phyloP scores from a whole-genome alignment of 2,797 vertebrate genomes.

The Heterohyrax brucei region DNA sequence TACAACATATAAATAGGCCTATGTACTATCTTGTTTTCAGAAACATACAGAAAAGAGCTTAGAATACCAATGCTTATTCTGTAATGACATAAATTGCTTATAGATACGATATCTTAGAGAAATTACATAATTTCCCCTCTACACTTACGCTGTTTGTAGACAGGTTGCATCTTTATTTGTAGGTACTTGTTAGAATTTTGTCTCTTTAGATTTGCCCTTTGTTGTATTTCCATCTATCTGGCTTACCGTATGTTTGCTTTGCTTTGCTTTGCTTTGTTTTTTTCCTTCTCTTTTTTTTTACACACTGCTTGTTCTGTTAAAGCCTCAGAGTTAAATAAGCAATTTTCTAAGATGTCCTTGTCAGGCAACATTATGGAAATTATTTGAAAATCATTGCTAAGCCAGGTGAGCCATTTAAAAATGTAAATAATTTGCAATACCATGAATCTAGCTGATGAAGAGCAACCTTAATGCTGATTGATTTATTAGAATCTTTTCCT shows the following conservation, averaged over 20 bases:
- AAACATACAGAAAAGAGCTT: neutral
- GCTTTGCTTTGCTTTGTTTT: neutral
- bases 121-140: neutral
- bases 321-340: slow-evolving; percentile 81
- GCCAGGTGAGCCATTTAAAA: slow-evolving; percentile 87
- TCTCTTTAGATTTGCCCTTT: neutral
- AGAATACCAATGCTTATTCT: neutral
- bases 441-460: slow-evolving; percentile 86
- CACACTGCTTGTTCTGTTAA: slow-evolving; percentile 74
- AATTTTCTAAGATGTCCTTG: slow-evolving; percentile 83
- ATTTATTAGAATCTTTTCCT: slow-evolving; percentile 87
- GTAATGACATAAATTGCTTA: slow-evolving; percentile 18
- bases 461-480: slow-evolving; percentile 86
- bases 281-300: accelerated
- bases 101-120: neutral
- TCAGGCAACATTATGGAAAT: slow-evolving; percentile 81
- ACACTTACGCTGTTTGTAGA: neutral
- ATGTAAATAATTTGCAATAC: slow-evolving; percentile 84
- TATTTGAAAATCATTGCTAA: slow-evolving; percentile 85
- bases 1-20: neutral
- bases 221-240: neutral
- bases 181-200: neutral
- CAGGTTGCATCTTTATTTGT: neutral
- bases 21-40: neutral
- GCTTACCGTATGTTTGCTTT: neutral